Percentiles rank a stretch among this genome's conserved stretches.
These are phyloP conservation scores for Luscinia megarhynchos DNA, from an alignment of 2,797 vertebrate genomes.

Conservation along the genomic window DNA sequence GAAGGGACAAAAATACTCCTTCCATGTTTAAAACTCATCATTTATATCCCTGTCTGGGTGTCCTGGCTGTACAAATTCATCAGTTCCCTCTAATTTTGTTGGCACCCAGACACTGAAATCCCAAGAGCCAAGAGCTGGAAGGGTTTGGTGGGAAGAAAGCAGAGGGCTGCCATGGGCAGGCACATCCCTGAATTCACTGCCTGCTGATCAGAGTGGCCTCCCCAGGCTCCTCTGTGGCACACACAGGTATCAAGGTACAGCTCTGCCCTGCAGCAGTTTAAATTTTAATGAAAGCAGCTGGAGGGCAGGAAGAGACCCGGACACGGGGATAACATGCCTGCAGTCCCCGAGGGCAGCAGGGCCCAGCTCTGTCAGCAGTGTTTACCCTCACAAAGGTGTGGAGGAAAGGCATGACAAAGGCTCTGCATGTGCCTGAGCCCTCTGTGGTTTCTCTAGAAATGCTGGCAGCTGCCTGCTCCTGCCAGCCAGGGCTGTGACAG, in stretches of 20 bases:
- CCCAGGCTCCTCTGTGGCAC: not conserved
- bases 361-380: not conserved
- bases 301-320: not conserved
- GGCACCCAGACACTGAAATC: not conserved
- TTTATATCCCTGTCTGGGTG: not conserved
- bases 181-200: not conserved
- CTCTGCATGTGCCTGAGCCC: rapidly evolving
- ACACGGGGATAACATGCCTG: not conserved
- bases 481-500: not conserved
- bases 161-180: rapidly evolving
- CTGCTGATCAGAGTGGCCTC: not conserved
- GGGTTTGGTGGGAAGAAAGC: not conserved
- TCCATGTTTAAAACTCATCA: rapidly evolving
- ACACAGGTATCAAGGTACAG: not conserved
- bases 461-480: not conserved
- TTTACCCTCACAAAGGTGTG: not conserved
- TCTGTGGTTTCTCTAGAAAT: rapidly evolving
- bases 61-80: not conserved
- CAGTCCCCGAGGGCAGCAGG: not conserved
- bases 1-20: not conserved
- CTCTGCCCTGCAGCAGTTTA: not conserved
- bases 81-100: not conserved
- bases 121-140: not conserved
- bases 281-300: not conserved
- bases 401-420: not conserved